Evolutionary conservation across 2,888 invertebrate species (phyloP).

Genomic region (Andricus curvator): DNA sequence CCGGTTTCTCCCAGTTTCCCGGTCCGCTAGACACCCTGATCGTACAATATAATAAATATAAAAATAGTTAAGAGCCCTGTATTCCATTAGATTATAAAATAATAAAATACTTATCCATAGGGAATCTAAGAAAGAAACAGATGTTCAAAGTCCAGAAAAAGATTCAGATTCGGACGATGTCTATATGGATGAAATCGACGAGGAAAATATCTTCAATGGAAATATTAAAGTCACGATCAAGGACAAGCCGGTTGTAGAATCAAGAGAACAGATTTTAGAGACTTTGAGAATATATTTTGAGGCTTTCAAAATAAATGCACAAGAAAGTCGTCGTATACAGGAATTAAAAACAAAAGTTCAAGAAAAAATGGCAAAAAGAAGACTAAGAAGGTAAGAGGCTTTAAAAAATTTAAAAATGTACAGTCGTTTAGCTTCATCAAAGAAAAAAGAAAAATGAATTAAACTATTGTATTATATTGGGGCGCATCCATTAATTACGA

Average conservation of each 20-base stretch:
- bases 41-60: no score
- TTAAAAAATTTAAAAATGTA: neutral
- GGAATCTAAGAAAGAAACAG: neutral
- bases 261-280: conserved; percentile 51
- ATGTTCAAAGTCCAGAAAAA: neutral
- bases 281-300: conserved; percentile 60
- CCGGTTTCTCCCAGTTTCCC: no score
- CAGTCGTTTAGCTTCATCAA: neutral
- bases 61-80: neutral
- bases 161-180: neutral
- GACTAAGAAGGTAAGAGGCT: conserved; percentile 43
- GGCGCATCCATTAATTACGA: neutral
- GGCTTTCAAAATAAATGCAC: conserved; percentile 57
- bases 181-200: conserved; percentile 16
- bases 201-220: conserved; percentile 45
- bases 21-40: no score
- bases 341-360: conserved; percentile 62
- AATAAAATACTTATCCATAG: neutral
- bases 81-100: neutral
- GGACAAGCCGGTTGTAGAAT: conserved; percentile 62
- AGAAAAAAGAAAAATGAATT: neutral
- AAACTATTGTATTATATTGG: neutral
- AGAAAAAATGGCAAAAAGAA: conserved; percentile 51
- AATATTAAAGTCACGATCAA: conserved; percentile 70
- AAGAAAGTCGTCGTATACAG: conserved; percentile 59